These are phyloP conservation scores for Camptogramma bilineatum DNA, from an alignment of 2,888 invertebrate species.

Conservation along the genomic window DNA sequence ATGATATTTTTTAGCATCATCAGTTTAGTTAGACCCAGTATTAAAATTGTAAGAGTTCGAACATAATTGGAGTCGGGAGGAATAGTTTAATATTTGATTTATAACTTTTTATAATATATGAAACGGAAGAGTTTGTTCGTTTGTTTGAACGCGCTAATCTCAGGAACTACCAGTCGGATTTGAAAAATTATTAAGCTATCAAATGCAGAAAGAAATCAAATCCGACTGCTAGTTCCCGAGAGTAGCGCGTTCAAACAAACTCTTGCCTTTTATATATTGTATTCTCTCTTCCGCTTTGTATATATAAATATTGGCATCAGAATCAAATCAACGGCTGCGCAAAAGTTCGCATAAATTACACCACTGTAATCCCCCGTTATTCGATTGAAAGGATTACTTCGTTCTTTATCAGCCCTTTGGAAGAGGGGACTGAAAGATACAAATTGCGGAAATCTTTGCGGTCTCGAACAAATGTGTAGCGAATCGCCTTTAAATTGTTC, in stretches of 20 bases:
- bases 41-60: background rate
- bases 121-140: no score
- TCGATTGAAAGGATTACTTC: conserved; percentile 75
- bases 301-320: conserved; percentile 28
- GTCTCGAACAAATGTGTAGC: conserved; percentile 36
- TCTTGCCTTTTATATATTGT: no score
- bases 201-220: no score
- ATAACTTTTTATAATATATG: no score
- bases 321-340: conserved; percentile 45
- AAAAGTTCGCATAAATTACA: conserved; percentile 63
- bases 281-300: no score
- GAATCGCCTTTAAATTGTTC: conserved; percentile 30
- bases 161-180: no score
- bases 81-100: background rate
- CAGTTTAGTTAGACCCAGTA: background rate
- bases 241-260: no score
- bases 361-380: conserved; percentile 66
- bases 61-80: background rate
- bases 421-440: conserved; percentile 62
- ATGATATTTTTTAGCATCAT: conserved; percentile 26
- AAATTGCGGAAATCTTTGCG: conserved; percentile 65
- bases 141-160: no score
- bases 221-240: no score
- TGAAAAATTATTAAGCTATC: no score
- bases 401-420: conserved; percentile 67